phyloP scores from a whole-genome alignment of 2,797 vertebrate genomes.

The Okamejei kenojei region DNA sequence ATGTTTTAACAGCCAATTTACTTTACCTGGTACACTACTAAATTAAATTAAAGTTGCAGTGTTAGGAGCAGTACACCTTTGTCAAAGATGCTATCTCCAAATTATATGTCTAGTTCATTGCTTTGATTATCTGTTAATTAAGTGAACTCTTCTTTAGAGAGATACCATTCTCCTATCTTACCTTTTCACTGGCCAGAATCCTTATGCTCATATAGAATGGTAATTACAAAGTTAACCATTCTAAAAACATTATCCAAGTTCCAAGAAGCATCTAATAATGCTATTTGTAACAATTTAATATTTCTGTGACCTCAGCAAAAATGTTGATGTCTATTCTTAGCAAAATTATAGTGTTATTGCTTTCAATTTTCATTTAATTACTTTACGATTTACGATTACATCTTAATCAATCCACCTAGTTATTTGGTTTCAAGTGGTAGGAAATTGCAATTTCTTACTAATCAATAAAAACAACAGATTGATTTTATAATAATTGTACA shows the following conservation, averaged over 20 bases:
- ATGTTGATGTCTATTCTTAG: neutral
- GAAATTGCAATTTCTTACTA: neutral
- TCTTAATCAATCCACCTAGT: neutral
- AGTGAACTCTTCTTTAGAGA: neutral
- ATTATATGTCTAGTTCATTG: neutral
- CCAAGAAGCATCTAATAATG: neutral
- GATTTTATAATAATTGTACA: neutral
- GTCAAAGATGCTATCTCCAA: constrained; percentile 8
- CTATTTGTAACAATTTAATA: neutral
- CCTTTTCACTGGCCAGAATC: neutral
- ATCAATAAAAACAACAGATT: neutral
- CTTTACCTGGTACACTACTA: neutral
- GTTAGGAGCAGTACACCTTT: neutral
- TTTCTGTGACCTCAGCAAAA: neutral
- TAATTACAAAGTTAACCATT: neutral
- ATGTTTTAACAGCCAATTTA: constrained; percentile 30
- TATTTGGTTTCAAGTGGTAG: neutral
- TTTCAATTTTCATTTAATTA: neutral
- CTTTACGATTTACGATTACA: neutral
- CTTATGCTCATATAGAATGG: neutral
- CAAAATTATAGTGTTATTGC: neutral
- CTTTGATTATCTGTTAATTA: neutral
- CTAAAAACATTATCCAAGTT: neutral
- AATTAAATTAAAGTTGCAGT: neutral
- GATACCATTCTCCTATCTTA: too few species aligned